Percentiles rank a stretch among this genome's conserved stretches.
Evolutionary conservation across 2,113 vertebrate genomes (phyloP).

Genomic region (Dasyornis broadbenti): DNA sequence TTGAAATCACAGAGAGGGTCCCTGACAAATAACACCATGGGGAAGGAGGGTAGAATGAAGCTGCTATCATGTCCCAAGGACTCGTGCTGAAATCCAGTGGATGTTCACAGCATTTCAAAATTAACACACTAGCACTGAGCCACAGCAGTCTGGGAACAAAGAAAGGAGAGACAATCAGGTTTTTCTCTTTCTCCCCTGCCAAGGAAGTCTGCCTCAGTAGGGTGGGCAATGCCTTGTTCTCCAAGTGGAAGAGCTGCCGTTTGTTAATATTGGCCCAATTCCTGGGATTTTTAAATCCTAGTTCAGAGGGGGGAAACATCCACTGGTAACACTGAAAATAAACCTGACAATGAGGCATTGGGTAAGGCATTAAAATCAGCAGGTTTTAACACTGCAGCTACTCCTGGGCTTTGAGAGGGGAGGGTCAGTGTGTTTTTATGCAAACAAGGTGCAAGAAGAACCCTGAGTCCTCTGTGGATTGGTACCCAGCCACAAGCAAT

Average conservation of each 20-base stretch:
- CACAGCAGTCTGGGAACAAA: background rate
- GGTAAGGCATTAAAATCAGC: background rate
- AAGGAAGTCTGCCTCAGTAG: background rate
- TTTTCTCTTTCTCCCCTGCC: background rate
- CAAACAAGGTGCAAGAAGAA: background rate
- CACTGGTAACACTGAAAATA: background rate
- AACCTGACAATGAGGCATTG: background rate
- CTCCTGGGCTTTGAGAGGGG: background rate
- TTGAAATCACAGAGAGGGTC: fast-evolving
- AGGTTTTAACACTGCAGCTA: background rate
- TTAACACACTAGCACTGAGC: background rate
- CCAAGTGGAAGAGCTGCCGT: background rate
- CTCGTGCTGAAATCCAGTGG: background rate
- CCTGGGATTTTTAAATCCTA: background rate
- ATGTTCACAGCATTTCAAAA: background rate
- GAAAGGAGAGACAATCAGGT: background rate
- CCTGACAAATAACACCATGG: fast-evolving
- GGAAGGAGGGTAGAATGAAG: background rate
- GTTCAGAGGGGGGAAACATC: background rate
- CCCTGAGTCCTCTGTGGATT: background rate
- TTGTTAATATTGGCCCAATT: background rate
- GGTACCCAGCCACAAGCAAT: background rate
- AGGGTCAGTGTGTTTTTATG: fast-evolving
- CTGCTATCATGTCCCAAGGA: fast-evolving
- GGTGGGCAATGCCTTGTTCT: fast-evolving